Evolutionary conservation across 1,140 invertebrate species (phyloP).

Genomic region (Drosophila dunni): DNA sequence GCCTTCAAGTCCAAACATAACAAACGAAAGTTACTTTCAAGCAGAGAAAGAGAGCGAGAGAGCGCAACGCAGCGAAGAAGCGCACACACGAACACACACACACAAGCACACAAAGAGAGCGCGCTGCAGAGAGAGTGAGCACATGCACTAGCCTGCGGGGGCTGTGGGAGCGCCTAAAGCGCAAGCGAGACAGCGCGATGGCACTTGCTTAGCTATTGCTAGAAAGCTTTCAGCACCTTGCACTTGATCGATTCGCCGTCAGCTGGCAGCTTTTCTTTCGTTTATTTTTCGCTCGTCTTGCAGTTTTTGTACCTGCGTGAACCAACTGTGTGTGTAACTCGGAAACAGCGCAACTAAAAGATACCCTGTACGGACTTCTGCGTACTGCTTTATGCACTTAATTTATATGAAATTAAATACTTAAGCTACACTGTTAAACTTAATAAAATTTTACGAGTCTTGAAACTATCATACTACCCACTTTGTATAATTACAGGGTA

Average conservation of each 20-base stretch:
- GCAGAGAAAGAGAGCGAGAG: background rate
- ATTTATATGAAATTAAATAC: too few relatives aligned
- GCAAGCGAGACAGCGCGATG: slow-evolving; percentile 7
- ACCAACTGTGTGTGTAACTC: background rate
- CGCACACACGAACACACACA: background rate
- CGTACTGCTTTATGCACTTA: background rate
- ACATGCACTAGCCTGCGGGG: background rate
- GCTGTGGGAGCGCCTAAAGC: background rate
- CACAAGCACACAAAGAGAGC: background rate
- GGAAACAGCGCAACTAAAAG: background rate
- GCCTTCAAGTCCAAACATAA: slow-evolving; percentile 14
- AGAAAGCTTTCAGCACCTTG: background rate
- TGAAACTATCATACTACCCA: background rate
- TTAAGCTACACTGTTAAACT: too few relatives aligned
- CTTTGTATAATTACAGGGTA: background rate
- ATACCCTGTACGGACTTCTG: background rate
- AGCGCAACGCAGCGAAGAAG: background rate
- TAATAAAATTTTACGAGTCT: too few relatives aligned
- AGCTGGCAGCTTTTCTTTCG: background rate
- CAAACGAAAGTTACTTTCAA: slow-evolving; percentile 21
- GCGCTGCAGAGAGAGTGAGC: background rate
- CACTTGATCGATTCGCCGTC: slow-evolving; percentile 12
- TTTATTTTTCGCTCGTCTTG: background rate
- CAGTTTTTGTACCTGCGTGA: slow-evolving; percentile 2
- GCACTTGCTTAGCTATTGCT: background rate